Conservation (phyloP, 30 jellyfish, hydroid and myxozoan species). For the Morbakka virulenta region DNA sequence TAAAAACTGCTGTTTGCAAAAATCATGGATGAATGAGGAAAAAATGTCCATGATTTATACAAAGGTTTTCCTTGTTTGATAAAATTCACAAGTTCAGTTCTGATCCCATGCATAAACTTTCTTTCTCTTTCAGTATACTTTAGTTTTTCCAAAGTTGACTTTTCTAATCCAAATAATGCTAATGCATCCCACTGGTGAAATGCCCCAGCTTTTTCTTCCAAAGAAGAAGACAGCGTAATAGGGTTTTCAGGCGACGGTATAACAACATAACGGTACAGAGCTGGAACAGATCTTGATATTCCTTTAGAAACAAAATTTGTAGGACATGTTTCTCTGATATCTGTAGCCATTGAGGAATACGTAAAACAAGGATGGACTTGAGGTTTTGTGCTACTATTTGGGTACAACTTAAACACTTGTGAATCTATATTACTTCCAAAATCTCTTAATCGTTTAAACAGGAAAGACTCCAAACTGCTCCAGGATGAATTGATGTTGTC, state of each 20-base stretch:
- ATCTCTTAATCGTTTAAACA: not conserved
- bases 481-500: not conserved
- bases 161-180: conserved; percentile 53
- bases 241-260: conserved; percentile 8
- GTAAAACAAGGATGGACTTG: not conserved
- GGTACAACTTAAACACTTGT: not conserved
- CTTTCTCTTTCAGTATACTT: not conserved
- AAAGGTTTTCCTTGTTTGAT: conserved; percentile 18
- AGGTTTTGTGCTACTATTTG: not conserved
- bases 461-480: not conserved
- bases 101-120: conserved; percentile 27
- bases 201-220: not conserved
- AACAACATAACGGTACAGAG: conserved; percentile 38
- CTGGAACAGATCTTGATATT: conserved; percentile 3
- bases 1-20: not conserved
- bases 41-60: not conserved
- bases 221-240: not conserved
- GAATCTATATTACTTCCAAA: not conserved
- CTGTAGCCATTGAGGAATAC: conserved; percentile 11
- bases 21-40: conserved; percentile 19
- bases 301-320: conserved; percentile 2
- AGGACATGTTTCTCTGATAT: conserved; percentile 61
- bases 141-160: not conserved
- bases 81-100: conserved; percentile 7
- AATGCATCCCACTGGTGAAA: conserved; percentile 35